Percentiles rank a stretch among this genome's conserved stretches.
phyloP scores from a whole-genome alignment of 2,797 vertebrate genomes.

The Gymnopithys bicolor region DNA sequence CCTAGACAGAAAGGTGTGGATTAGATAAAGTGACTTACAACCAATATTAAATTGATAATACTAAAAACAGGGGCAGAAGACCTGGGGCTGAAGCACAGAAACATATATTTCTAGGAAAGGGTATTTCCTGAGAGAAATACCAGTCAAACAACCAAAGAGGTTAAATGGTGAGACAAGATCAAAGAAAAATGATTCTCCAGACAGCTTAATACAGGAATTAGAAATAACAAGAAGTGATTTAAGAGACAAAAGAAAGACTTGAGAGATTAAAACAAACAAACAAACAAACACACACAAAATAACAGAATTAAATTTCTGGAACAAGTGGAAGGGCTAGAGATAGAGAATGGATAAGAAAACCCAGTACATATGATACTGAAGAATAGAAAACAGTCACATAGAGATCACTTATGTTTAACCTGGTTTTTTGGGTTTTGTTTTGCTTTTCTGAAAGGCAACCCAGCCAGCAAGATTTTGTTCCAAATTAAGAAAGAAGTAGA shows the following conservation, averaged over 20 bases:
- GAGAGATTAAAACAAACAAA: background rate
- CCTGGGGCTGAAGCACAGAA: background rate
- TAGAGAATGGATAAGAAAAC: background rate
- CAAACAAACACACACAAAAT: background rate
- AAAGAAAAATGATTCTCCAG: background rate
- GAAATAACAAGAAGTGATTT: background rate
- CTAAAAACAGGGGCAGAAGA: background rate
- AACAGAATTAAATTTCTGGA: background rate
- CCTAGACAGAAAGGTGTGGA: background rate
- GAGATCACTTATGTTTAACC: background rate
- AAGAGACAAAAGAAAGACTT: background rate
- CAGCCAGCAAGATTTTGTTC: background rate
- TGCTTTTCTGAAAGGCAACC: background rate
- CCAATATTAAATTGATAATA: background rate
- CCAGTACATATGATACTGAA: accelerated
- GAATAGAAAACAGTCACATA: background rate
- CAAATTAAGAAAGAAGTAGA: background rate
- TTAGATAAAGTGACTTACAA: background rate
- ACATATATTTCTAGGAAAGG: background rate
- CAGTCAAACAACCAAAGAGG: background rate
- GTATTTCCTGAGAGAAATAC: background rate
- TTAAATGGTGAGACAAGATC: background rate
- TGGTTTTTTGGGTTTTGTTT: background rate
- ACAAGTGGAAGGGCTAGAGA: background rate
- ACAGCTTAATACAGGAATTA: background rate